Evolutionary conservation across 2,797 vertebrate genomes (phyloP).

Genomic region (Mus minutoides): DNA sequence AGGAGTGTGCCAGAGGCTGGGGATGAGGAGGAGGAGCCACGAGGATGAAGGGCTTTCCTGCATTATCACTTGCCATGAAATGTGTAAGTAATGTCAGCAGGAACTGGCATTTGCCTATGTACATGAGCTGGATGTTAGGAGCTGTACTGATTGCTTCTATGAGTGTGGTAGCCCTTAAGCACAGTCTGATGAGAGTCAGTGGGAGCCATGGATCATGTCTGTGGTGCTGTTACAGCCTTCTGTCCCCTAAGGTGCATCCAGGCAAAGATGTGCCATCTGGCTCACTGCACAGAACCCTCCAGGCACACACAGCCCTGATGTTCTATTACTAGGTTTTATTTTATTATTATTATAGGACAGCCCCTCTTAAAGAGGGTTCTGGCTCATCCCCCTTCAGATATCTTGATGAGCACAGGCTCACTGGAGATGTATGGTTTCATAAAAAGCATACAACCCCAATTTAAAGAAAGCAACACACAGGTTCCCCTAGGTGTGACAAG

Average conservation of each 20-base stretch:
- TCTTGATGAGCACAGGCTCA: not conserved
- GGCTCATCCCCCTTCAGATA: not conserved
- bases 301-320: not conserved
- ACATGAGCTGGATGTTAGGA: not conserved
- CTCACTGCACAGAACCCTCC: not conserved
- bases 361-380: not conserved
- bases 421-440: not conserved
- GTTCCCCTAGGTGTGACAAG: rapidly evolving
- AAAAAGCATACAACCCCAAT: not conserved
- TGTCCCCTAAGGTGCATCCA: not conserved
- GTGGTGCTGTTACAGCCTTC: not conserved
- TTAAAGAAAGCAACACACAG: not conserved
- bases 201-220: slow-evolving; percentile 16
- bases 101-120: slow-evolving; percentile 27
- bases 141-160: slow-evolving; percentile 24
- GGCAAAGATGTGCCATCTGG: not conserved
- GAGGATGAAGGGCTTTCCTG: not conserved
- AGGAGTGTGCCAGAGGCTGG: not conserved
- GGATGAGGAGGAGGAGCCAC: rapidly evolving
- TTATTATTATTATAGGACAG: not conserved
- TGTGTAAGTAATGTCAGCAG: slow-evolving; percentile 45
- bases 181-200: not conserved
- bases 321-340: not conserved
- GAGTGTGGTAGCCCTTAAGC: not conserved
- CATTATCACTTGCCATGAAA: not conserved